A percentile compares a stretch with the other conserved stretches of the same genome.
Evolutionary conservation across 2,113 vertebrate species (phyloP).

Genomic region (Seriola rivoliana): DNA sequence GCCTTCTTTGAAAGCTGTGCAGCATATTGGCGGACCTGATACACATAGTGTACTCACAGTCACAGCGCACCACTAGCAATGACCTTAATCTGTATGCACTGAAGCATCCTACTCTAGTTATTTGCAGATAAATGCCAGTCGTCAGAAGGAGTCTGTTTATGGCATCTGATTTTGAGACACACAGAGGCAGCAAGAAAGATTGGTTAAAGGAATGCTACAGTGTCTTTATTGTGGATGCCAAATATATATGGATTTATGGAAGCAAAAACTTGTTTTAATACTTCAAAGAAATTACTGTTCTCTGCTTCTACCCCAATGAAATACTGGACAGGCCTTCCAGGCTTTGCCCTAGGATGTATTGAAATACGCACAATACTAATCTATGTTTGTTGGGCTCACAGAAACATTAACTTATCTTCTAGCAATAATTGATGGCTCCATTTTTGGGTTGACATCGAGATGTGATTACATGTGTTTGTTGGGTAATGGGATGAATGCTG

Average conservation of each 20-base stretch:
- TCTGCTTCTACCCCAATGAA: neutral
- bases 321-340: neutral
- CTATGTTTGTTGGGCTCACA: neutral
- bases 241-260: neutral
- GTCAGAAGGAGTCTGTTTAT: slow-evolving; percentile 6
- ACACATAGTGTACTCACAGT: slow-evolving; percentile 15
- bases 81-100: slow-evolving; percentile 31
- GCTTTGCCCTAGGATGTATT: neutral
- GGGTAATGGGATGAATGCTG: neutral
- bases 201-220: neutral
- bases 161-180: slow-evolving; percentile 5
- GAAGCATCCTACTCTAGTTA: slow-evolving; percentile 26
- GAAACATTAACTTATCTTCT: neutral
- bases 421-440: neutral
- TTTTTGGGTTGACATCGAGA: slow-evolving; percentile 4
- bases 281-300: neutral
- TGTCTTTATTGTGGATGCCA: neutral
- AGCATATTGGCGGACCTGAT: slow-evolving; percentile 34
- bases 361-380: neutral
- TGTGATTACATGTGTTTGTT: neutral
- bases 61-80: slow-evolving; percentile 11
- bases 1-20: slow-evolving; percentile 48
- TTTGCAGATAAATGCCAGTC: slow-evolving; percentile 39
- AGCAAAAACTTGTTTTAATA: neutral
- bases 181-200: neutral